These are phyloP conservation scores for Hyposmocoma kahamanoa DNA, from an alignment of 1,140 invertebrate species.

Conservation along the genomic window DNA sequence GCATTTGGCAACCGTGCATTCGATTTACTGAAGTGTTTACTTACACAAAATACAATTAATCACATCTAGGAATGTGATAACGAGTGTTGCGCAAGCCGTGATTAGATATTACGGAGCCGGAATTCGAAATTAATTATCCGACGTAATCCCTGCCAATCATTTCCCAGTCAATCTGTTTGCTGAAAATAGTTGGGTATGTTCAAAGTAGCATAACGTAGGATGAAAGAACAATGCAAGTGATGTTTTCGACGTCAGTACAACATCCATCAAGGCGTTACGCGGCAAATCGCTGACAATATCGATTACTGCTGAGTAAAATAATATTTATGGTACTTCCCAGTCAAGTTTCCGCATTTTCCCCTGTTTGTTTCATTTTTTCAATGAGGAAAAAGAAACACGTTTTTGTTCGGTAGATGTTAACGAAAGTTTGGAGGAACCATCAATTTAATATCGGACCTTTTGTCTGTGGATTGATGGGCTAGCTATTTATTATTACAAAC, in stretches of 20 bases:
- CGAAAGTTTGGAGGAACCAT: constrained; percentile 16
- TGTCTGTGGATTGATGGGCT: constrained; percentile 1
- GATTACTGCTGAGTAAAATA: constrained; percentile 39
- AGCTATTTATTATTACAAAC: too few relatives aligned
- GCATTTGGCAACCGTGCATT: too few relatives aligned
- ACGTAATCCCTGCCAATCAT: too few relatives aligned
- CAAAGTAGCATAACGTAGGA: too few relatives aligned
- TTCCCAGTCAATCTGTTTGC: too few relatives aligned
- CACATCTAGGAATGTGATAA: too few relatives aligned
- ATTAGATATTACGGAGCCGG: too few relatives aligned
- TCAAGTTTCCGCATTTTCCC: constrained; percentile 22
- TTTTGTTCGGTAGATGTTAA: constrained; percentile 16
- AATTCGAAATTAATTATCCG: too few relatives aligned
- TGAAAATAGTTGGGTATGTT: too few relatives aligned
- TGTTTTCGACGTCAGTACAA: constrained; percentile 29
- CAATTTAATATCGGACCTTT: constrained; percentile 13
- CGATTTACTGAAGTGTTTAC: too few relatives aligned
- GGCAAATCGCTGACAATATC: constrained; percentile 46
- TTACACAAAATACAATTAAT: too few relatives aligned
- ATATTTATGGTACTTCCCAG: constrained; percentile 35
- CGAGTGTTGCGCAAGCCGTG: too few relatives aligned
- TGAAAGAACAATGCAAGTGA: constrained; percentile 24
- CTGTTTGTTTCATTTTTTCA: constrained; percentile 30
- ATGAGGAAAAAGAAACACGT: constrained; percentile 20
- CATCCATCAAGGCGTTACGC: constrained; percentile 42